Evolutionary conservation across 2,113 vertebrate species (phyloP).

Genomic region (Sigmodon hispidus): DNA sequence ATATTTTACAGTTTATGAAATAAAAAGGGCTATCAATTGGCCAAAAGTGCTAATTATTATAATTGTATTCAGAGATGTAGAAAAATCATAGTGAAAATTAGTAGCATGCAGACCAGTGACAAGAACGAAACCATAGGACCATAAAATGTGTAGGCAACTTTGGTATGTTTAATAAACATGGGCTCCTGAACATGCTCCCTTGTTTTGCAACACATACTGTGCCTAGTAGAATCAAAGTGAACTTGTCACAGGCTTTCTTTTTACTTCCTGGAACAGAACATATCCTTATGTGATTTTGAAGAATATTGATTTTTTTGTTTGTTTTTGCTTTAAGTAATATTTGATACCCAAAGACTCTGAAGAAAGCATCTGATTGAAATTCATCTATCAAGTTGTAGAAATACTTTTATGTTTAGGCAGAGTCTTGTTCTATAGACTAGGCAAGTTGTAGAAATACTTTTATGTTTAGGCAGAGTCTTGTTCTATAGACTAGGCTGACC

Average conservation of each 20-base stretch:
- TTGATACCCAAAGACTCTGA: not conserved
- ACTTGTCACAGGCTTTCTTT: not conserved
- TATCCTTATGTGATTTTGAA: not conserved
- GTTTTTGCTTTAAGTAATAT: not conserved
- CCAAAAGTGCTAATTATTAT: conserved; percentile 76
- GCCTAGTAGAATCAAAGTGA: not conserved
- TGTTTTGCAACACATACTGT: not conserved
- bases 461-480: not conserved
- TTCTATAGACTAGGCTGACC: not conserved
- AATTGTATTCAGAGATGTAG: conserved; percentile 60
- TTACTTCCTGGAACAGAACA: not conserved
- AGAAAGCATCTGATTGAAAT: not conserved
- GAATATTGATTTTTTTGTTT: not conserved
- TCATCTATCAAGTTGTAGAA: not conserved
- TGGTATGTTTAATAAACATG: conserved; percentile 19
- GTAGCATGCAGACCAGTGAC: not conserved
- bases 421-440: not conserved
- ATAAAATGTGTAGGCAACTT: not conserved
- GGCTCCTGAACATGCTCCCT: not conserved
- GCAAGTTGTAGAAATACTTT: not conserved
- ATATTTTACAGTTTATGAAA: conserved; percentile 65
- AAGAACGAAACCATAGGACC: not conserved
- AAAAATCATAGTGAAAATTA: conserved; percentile 47
- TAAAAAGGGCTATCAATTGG: conserved; percentile 68
- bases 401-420: not conserved